These are phyloP conservation scores for Halictus ligatus DNA, from an alignment of 2,888 invertebrate genomes.

Conservation along the genomic window DNA sequence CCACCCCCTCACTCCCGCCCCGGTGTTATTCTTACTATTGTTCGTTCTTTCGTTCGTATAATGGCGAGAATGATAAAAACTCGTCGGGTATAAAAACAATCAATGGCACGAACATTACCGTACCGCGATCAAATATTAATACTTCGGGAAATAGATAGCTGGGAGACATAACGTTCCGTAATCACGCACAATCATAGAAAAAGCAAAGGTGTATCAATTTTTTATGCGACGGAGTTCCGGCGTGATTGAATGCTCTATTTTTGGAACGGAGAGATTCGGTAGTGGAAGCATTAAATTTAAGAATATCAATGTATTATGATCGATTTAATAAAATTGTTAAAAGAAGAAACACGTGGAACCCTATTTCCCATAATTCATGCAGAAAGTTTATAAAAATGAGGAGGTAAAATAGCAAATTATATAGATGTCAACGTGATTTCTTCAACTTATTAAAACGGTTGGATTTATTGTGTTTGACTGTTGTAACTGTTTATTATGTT, in stretches of 20 bases:
- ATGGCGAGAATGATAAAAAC: conserved; percentile 5
- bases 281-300: no score
- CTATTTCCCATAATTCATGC: no score
- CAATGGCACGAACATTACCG: not conserved
- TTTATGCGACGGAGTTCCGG: not conserved
- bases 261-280: not conserved
- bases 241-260: not conserved
- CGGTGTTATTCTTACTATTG: not conserved
- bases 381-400: no score
- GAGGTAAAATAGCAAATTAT: no score
- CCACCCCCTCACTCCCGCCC: not conserved
- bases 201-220: conserved; percentile 5
- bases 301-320: no score
- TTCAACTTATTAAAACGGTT: no score
- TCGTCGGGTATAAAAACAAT: not conserved
- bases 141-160: not conserved
- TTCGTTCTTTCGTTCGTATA: not conserved
- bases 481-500: no score
- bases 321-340: no score
- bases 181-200: conserved; percentile 4
- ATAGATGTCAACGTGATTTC: no score
- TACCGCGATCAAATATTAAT: conserved; percentile 1
- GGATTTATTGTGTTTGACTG: no score
- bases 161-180: no score
- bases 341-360: no score